phyloP scores from a whole-genome alignment of 2,888 invertebrate genomes.

The Callinectes sapidus region DNA sequence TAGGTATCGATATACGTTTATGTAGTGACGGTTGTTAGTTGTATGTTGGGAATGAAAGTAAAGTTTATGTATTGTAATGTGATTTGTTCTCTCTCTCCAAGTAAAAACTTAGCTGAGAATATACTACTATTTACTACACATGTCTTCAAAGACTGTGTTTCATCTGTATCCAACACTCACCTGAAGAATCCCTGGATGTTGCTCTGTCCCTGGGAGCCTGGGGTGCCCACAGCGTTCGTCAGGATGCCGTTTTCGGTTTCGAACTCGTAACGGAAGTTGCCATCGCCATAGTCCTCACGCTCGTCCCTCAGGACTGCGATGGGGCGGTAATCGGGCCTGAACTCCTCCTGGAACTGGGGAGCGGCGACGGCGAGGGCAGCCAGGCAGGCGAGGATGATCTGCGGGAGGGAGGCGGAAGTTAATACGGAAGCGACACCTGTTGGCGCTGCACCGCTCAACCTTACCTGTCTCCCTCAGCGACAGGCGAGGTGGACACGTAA shows the following conservation, averaged over 20 bases:
- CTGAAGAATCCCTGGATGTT: slow-evolving; percentile 59
- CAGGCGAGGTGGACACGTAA: not conserved
- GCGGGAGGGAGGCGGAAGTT: not conserved
- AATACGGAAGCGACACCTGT: not conserved
- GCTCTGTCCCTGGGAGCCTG: slow-evolving; percentile 57
- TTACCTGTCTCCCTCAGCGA: not conserved
- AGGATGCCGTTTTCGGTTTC: slow-evolving; percentile 59
- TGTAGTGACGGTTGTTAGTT: no score
- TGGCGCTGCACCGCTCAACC: not conserved
- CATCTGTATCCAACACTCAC: not conserved
- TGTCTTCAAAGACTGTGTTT: not conserved
- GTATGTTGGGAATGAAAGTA: no score
- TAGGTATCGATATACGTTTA: no score
- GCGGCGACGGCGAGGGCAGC: slow-evolving; percentile 47
- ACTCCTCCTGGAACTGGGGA: slow-evolving; percentile 50
- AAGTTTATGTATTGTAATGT: no score
- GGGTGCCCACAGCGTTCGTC: slow-evolving; percentile 44
- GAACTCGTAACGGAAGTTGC: slow-evolving; percentile 59
- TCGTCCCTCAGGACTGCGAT: slow-evolving; percentile 53
- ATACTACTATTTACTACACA: not conserved
- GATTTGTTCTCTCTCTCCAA: no score
- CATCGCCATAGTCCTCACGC: slow-evolving; percentile 54
- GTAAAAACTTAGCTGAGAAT: not conserved
- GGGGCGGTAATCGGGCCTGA: slow-evolving; percentile 42
- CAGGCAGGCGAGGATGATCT: slow-evolving; percentile 51